A percentile compares a stretch with the other conserved stretches of the same genome.
Evolutionary conservation across 2,888 invertebrate genomes (phyloP).

Genomic region (Bhutanitis thaidina): DNA sequence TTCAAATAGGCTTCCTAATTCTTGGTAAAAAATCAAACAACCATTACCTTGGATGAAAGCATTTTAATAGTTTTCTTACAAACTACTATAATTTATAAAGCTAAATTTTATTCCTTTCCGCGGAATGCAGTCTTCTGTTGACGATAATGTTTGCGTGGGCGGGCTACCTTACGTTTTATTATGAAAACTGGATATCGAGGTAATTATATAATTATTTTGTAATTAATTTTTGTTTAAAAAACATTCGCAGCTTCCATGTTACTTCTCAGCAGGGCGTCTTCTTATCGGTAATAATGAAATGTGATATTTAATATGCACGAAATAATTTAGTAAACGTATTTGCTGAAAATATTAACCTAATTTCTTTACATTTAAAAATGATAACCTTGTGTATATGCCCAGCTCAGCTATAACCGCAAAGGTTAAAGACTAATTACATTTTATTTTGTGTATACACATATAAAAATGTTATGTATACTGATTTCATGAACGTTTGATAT

Average conservation of each 20-base stretch:
- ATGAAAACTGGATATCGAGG: background rate
- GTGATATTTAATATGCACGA: background rate
- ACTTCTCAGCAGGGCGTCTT: background rate
- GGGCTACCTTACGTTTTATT: background rate
- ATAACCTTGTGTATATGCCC: conserved; percentile 11
- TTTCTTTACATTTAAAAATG: background rate
- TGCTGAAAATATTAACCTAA: background rate
- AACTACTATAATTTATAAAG: too few species aligned
- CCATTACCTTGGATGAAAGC: too few species aligned
- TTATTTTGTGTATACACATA: too few species aligned
- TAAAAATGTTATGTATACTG: too few species aligned
- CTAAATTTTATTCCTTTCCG: background rate
- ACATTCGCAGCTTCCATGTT: background rate
- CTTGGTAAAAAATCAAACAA: too few species aligned
- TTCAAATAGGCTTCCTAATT: too few species aligned
- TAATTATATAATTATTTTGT: background rate
- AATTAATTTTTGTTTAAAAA: background rate
- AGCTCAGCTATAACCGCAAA: too few species aligned
- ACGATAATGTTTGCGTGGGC: background rate
- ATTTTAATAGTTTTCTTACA: too few species aligned
- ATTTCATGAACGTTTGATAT: too few species aligned
- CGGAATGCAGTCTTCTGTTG: background rate
- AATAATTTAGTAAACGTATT: background rate
- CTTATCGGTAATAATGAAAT: background rate
- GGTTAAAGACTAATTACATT: too few species aligned